Evolutionary conservation across 2,797 vertebrate genomes (phyloP).

Genomic region (Siniperca scherzeri): DNA sequence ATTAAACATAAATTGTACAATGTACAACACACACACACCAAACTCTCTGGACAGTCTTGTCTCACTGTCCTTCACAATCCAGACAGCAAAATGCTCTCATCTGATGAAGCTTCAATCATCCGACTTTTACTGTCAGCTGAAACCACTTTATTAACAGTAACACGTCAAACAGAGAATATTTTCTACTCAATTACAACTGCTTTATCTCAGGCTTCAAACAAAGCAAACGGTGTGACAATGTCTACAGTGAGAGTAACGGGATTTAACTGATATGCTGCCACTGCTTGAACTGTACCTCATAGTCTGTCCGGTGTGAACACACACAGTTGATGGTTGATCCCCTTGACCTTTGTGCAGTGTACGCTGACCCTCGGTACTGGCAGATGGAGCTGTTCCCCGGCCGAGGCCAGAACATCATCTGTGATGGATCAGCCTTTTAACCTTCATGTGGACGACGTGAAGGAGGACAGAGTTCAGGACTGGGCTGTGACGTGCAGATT

Average conservation of each 20-base stretch:
- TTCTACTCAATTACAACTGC: background rate
- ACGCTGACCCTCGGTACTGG: conserved; percentile 86
- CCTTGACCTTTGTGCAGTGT: conserved; percentile 74
- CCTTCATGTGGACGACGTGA: background rate
- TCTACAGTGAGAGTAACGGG: background rate
- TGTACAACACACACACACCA: too few species aligned
- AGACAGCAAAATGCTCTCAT: too few species aligned
- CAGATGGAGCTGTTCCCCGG: conserved; percentile 86
- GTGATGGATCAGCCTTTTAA: conserved; percentile 83
- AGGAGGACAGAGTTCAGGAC: conserved; percentile 32
- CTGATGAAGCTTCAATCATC: background rate
- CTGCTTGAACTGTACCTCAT: too few species aligned
- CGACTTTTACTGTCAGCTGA: background rate
- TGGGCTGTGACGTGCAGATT: background rate
- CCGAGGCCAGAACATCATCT: conserved; percentile 83
- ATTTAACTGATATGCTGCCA: background rate
- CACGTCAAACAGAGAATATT: background rate
- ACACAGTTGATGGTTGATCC: conserved; percentile 3
- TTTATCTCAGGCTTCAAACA: background rate
- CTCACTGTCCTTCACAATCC: too few species aligned
- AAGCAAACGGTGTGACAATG: background rate
- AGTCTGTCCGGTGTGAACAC: background rate
- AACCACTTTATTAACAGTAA: background rate
- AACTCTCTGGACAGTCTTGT: too few species aligned
- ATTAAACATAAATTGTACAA: too few species aligned